These are phyloP conservation scores for Eumerus sabulonum DNA, from an alignment of 2,888 invertebrate species.

Conservation along the genomic window DNA sequence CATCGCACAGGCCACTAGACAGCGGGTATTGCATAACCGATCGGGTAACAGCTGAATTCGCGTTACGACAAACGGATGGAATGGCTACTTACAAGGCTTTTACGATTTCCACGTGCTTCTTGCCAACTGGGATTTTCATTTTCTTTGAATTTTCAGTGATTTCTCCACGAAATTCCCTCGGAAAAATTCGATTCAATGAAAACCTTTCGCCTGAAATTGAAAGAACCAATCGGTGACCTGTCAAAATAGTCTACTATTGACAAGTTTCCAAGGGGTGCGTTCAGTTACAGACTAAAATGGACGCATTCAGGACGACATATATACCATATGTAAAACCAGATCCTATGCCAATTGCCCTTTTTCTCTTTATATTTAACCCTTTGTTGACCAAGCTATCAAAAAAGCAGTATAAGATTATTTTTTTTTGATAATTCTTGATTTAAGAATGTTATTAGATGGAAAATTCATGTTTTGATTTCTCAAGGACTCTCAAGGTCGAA, in stretches of 20 bases:
- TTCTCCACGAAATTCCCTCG: not conserved
- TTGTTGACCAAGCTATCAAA: no score
- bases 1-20: no score
- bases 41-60: no score
- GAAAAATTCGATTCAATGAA: not conserved
- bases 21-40: no score
- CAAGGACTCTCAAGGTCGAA: no score
- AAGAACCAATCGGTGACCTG: constrained; percentile 17
- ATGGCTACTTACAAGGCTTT: constrained; percentile 78
- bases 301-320: not conserved
- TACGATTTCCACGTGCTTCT: constrained; percentile 82
- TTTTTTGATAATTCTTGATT: no score
- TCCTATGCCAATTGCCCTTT: no score
- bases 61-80: not conserved
- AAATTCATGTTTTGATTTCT: no score
- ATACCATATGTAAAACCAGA: not conserved
- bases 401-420: no score
- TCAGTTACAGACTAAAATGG: not conserved
- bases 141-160: constrained; percentile 37
- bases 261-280: constrained; percentile 5
- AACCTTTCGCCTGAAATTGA: constrained; percentile 15
- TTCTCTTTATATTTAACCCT: no score
- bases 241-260: constrained; percentile 31
- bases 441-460: no score
- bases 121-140: constrained; percentile 80